phyloP scores from a whole-genome alignment of 2,888 invertebrate species.

The Syrista parreyssii region DNA sequence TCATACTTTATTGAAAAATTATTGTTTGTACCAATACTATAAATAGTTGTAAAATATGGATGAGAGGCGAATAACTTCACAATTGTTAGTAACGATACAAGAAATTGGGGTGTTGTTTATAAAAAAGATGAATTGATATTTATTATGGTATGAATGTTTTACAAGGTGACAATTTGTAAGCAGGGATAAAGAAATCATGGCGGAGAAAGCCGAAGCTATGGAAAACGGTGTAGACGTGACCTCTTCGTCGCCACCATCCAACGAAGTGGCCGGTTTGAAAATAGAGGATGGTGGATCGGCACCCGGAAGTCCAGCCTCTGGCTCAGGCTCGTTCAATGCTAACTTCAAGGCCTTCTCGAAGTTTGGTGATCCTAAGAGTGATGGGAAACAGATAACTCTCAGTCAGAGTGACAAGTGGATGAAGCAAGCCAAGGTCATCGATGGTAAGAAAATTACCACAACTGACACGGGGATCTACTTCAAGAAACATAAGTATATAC shows the following conservation, averaged over 20 bases:
- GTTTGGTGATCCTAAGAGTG: conserved; percentile 88
- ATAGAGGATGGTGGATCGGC: conserved; percentile 44
- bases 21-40: too few species aligned
- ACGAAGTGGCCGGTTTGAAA: conserved; percentile 49
- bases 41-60: too few species aligned
- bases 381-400: conserved; percentile 87
- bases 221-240: conserved; percentile 24
- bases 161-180: too few species aligned
- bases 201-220: conserved; percentile 35
- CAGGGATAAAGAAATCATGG: conserved; percentile 25
- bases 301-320: conserved; percentile 45
- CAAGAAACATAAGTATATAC: conserved; percentile 82
- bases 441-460: conserved; percentile 85
- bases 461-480: conserved; percentile 92
- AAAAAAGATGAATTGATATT: too few species aligned
- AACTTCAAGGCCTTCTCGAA: conserved; percentile 83
- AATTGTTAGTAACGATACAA: too few species aligned
- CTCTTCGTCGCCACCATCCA: neutral
- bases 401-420: conserved; percentile 95
- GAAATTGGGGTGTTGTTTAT: too few species aligned
- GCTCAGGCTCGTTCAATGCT: conserved; percentile 45
- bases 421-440: conserved; percentile 89
- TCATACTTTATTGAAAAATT: too few species aligned
- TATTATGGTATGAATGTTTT: too few species aligned
- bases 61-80: too few species aligned